These are phyloP conservation scores for human (Homo sapiens) DNA, from an alignment of 2,113 vertebrate genomes.

Conservation along the genomic window GRCh38 chr2:1007001-1007500, in stretches of 20 bases:
- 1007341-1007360: not conserved
- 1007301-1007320: not conserved
- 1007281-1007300: not conserved
- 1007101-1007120: not conserved
- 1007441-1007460: too few relatives aligned
- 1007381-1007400: not conserved
- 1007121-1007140: not conserved
- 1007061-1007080: too few relatives aligned
- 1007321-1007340: not conserved
- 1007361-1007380: not conserved
- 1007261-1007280: not conserved
- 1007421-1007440: not conserved
- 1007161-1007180: not conserved
- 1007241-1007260: not conserved
- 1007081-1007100: not conserved
- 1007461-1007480: not conserved
- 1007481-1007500: not conserved
- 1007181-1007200: too few relatives aligned
- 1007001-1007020: too few relatives aligned
- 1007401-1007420: not conserved
- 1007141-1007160: not conserved
- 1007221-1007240: not conserved
- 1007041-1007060: too few relatives aligned
- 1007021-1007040: too few relatives aligned
- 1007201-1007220: not conserved